Evolutionary conservation across 2,888 invertebrate species (phyloP).

Genomic region (Scaptomyza cyrtandrae): DNA sequence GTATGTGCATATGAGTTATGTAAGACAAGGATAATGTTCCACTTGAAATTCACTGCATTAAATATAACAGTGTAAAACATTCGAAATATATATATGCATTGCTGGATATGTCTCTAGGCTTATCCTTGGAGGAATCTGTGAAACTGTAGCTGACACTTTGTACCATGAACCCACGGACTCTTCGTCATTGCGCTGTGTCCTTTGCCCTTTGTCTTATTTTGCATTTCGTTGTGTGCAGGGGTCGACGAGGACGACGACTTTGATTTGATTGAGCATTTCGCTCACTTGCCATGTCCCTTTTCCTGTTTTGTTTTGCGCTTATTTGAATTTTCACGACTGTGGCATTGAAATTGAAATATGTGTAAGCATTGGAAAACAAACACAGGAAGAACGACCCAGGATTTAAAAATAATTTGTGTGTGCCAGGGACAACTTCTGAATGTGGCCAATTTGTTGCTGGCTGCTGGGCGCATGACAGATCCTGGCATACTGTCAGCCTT

Average conservation of each 20-base stretch:
- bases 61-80: conserved; percentile 10
- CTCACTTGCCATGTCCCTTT: conserved; percentile 35
- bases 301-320: conserved; percentile 39
- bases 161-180: neutral
- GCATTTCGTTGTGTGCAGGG: conserved; percentile 48
- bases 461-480: conserved; percentile 9
- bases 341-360: conserved; percentile 53
- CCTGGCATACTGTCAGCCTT: neutral
- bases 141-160: conserved; percentile 52
- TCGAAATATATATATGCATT: neutral
- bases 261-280: conserved; percentile 74
- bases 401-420: conserved; percentile 56
- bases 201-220: conserved; percentile 65
- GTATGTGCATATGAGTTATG: conserved; percentile 19
- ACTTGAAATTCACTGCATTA: conserved; percentile 9
- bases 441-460: conserved; percentile 55
- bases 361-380: conserved; percentile 26
- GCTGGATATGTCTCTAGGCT: conserved; percentile 40
- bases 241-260: conserved; percentile 16
- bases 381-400: conserved; percentile 20
- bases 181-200: conserved; percentile 17
- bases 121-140: conserved; percentile 24
- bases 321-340: conserved; percentile 54
- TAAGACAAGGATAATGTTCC: neutral
- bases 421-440: conserved; percentile 43